Base-by-base conservation (phyloP, 2,113 vertebrate genomes). In the Zapornia atra region DNA sequence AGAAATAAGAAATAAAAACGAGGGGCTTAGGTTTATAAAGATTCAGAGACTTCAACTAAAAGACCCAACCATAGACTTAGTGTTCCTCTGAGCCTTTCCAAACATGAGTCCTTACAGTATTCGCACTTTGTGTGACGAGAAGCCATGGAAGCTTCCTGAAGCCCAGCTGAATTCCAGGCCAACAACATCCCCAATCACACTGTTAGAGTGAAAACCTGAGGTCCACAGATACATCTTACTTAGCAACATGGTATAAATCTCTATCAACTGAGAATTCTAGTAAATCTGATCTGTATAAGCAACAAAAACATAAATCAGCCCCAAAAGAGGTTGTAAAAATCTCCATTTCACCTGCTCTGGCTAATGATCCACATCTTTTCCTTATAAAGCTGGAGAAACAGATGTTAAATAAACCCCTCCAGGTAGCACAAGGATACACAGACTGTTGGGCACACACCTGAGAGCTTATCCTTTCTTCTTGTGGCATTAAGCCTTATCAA, bases 161-260 rank as follows among this genome's bases (percentile, higher is more conserved):
- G 29, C 33, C 14, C 42, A 36, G 8, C 8, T 79, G 48, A 83
- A 76, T 87, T 76, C 28, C 33, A 69, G 11, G 9, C 26, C 44
- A 77, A 5, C 72, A 51, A 26, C 2, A 54, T 12, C 21, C 20
- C 18, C 53, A 57, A 42, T 10, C n/a, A 31, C 53, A 61, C 25
- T 53, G 13, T 12, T 53, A 68, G n/a, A 77, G 9, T 29, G 26
- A 59, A 66, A 7, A 14, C 4, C 9, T 0, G 0, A 40, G 13
- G 29, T 29, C 31, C 24, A 79, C 61, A 79, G 34, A n/a, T 25
- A 17, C 12, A 12, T 73, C 29, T 22, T 91, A 34, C 33, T 63
- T 70, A 48, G 12, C 25, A 78, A 26, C 6, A 77, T 81, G 25
- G 20, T 42, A 36, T 56, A 75, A 84, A 83, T 70, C 7, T 19